Evolutionary conservation across 2,888 invertebrate species (phyloP), one percentile per base, ranked within the genome.

Genomic region (Ennomos erosarius): DNA sequence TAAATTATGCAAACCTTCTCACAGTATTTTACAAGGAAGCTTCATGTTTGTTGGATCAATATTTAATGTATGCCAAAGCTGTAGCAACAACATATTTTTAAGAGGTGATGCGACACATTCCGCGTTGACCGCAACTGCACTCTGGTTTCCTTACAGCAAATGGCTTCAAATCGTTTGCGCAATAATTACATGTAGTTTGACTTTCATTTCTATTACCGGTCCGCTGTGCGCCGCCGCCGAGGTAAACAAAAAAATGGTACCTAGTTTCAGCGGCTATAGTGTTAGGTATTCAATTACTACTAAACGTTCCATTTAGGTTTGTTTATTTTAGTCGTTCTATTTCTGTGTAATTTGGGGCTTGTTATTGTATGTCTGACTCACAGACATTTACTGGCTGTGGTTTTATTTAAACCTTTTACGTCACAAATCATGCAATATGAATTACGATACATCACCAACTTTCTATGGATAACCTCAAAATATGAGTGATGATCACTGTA

Each of bases 121-220:
- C 39, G 6, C 11, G n/a, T 11, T 0, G 2, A 10, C n/a, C 1
- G 11, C 11, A 3, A 16, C 26, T 26, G 3, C 26, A 26, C 26
- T 26, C 26, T 6, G 26, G 36, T 13, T 37, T 16, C 46, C 37
- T 47, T 10, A n/a, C 33, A 12, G 2, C n/a, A 37, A 47, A 47
- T 8, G 10, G 46, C 10, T 37, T 16, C 36, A 37, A 47, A 37
- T 47, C 16, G 10, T 11, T 49, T 49, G 40, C 40, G 40, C 49
- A 49, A 40, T 49, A 39, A 49, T 40, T 40, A 49, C 49, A 34
- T 12, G 49, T 11, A 33, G 8, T 12, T 34, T 39, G 40, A 49
- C 49, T 49, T 49, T 40, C 40, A 40, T 40, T 49, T 49, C 49
- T 34, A 49, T 49, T 6, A 40, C 40, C 40, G 40, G 26, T 8